phyloP scores from a whole-genome alignment of 2,797 vertebrate species.

The Coregonus sp. region DNA sequence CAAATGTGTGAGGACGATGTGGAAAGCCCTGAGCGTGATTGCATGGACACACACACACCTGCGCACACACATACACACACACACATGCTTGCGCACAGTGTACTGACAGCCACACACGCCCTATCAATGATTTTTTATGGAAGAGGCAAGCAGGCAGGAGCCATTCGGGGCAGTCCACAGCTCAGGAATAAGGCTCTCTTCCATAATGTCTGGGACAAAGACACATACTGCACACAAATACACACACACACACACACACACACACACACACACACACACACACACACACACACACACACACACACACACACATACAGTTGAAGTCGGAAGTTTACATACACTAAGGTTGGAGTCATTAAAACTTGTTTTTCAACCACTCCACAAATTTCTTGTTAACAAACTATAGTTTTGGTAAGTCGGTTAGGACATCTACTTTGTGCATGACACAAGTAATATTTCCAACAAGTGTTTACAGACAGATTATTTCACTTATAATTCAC shows the following conservation, averaged over 20 bases:
- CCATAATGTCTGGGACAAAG: background rate
- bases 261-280: background rate
- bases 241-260: slow-evolving; percentile 1
- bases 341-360: too few relatives aligned
- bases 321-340: too few relatives aligned
- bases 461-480: too few relatives aligned
- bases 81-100: background rate
- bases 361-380: too few relatives aligned
- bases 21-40: background rate
- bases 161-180: background rate
- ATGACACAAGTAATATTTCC: too few relatives aligned
- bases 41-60: slow-evolving; percentile 4
- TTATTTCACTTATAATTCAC: too few relatives aligned
- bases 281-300: background rate
- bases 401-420: too few relatives aligned
- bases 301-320: background rate
- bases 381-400: too few relatives aligned
- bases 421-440: too few relatives aligned
- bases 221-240: background rate
- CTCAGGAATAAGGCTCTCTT: background rate
- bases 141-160: slow-evolving; percentile 54
- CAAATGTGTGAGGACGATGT: background rate
- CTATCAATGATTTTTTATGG: slow-evolving; percentile 79
- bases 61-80: background rate
- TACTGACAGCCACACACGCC: background rate